Evolutionary conservation across 1,140 invertebrate genomes (phyloP), one percentile per base, ranked within the genome.

Genomic region (Nasonia giraulti): DNA sequence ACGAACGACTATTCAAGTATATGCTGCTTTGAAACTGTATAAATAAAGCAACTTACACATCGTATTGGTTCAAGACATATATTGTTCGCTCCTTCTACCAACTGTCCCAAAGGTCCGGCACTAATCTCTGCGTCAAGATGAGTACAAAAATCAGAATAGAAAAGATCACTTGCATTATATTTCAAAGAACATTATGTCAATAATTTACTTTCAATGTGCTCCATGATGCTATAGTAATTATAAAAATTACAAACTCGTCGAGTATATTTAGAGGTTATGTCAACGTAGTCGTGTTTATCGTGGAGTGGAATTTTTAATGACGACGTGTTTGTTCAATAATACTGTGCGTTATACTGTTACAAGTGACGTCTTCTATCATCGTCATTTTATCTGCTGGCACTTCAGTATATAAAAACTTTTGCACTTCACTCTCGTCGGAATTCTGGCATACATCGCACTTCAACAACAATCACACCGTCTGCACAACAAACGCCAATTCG

Each of bases 11-110:
- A 40, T 44, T 40, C 17, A 33, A n/a, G 6, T 20, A 40, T 40
- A n/a, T 75, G 14, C 14, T 31, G 3, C 0, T 33, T 71, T 71
- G 10, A 14, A 27, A 12, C 10, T 17, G 62, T 71, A 71, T 31
- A 6, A 7, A 27, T 71, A 31, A 71, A 27, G 14, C 10, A 71
- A 81, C 80, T 82, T 62, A 82, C 80, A 27, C 33, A 74, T 23
- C 71, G 5, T 55, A 82, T 82, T 1, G 80, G 80, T 37, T 82
- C 80, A 1, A 75, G 20, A 27, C 80, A 82, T 44, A 81, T 73
- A 2, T 71, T 23, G 27, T 44, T 81, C 14, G 80, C 80, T 10
- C 8, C 0, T 23, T 80, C 33, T 23, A 80, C 8, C 6, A 40
- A 37, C 40, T 71, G 0, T 20, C 31, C 14, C 27, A 80, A 69